phyloP scores from a whole-genome alignment of 1,140 invertebrate genomes.

The Coenobita brevimanus region DNA sequence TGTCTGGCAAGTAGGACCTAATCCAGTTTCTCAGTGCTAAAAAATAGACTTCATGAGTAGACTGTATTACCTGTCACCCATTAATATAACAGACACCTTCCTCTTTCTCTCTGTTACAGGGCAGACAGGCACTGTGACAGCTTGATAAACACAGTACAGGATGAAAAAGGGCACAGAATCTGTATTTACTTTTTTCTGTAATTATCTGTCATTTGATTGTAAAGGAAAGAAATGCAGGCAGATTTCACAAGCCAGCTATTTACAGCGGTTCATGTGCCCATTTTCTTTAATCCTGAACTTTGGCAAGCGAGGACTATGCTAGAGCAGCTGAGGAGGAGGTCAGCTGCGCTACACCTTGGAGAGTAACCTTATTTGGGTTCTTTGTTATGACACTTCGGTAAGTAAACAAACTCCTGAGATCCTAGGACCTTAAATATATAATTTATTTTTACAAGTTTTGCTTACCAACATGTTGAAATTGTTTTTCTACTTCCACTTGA shows the following conservation, averaged over 20 bases:
- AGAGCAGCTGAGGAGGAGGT: conserved; percentile 30
- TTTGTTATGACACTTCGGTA: conserved; percentile 55
- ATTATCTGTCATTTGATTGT: conserved; percentile 63
- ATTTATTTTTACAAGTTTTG: conserved; percentile 36
- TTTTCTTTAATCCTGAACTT: conserved; percentile 57
- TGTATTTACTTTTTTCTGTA: conserved; percentile 52
- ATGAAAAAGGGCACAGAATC: conserved; percentile 59
- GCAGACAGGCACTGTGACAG: conserved; percentile 42
- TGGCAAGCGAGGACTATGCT: conserved; percentile 42
- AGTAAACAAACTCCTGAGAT: conserved; percentile 28
- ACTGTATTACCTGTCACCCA: no score
- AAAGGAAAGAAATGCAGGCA: conserved; percentile 47
- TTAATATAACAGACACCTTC: conserved; percentile 43
- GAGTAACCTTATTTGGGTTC: conserved; percentile 61
- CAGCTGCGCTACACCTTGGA: conserved; percentile 49
- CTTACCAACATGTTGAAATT: conserved; percentile 36
- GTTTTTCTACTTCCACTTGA: no score
- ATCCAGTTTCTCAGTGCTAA: no score
- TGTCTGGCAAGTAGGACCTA: no score
- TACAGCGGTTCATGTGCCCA: conserved; percentile 62
- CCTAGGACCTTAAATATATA: no score
- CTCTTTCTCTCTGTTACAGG: conserved; percentile 54
- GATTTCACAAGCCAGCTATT: conserved; percentile 59
- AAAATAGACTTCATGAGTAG: no score
- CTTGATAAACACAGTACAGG: conserved; percentile 58